Conservation (phyloP, 1,140 invertebrate genomes). For the Neocloeon triangulifer region DNA sequence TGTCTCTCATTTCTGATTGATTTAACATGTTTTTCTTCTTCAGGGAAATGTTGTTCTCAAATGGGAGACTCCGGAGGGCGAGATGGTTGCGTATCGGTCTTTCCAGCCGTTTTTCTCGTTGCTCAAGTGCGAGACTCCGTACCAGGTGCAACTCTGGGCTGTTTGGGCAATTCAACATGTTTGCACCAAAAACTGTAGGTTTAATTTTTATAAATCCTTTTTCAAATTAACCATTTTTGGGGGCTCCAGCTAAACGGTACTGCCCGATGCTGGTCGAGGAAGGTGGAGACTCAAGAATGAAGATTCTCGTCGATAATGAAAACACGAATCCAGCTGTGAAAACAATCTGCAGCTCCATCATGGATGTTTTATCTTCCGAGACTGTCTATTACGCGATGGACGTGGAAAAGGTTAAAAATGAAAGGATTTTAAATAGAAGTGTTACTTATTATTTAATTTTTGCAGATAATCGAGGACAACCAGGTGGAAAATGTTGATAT, state of each 20-base stretch:
- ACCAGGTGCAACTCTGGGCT: slow-evolving; percentile 57
- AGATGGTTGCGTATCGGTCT: slow-evolving; percentile 69
- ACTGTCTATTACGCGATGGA: slow-evolving; percentile 1
- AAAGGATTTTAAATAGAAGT: too few species aligned
- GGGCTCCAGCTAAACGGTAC: slow-evolving; percentile 38
- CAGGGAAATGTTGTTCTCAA: slow-evolving; percentile 32
- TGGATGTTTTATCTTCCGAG: slow-evolving; percentile 19
- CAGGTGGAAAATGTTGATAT: too few species aligned
- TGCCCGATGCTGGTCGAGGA: slow-evolving; percentile 45
- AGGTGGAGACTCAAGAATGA: slow-evolving; percentile 29
- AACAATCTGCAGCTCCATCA: slow-evolving; percentile 20
- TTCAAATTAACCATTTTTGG: slow-evolving; percentile 8
- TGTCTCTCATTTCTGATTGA: too few species aligned
- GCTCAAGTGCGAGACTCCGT: slow-evolving; percentile 28
- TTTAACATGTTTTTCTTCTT: slow-evolving; percentile 13
- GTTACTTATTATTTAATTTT: too few species aligned
- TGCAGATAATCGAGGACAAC: too few species aligned
- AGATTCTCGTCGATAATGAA: slow-evolving; percentile 16
- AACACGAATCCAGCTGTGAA: slow-evolving; percentile 18
- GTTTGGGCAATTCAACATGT: slow-evolving; percentile 70
- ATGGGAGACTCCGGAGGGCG: slow-evolving; percentile 48
- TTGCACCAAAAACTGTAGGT: slow-evolving; percentile 53
- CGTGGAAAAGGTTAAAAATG: slow-evolving; percentile 6
- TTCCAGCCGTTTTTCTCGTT: slow-evolving; percentile 58
- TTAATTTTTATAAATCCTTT: neutral